These are phyloP conservation scores for Leptinotarsa lineolata DNA, from an alignment of 1,140 invertebrate species.

Conservation along the genomic window DNA sequence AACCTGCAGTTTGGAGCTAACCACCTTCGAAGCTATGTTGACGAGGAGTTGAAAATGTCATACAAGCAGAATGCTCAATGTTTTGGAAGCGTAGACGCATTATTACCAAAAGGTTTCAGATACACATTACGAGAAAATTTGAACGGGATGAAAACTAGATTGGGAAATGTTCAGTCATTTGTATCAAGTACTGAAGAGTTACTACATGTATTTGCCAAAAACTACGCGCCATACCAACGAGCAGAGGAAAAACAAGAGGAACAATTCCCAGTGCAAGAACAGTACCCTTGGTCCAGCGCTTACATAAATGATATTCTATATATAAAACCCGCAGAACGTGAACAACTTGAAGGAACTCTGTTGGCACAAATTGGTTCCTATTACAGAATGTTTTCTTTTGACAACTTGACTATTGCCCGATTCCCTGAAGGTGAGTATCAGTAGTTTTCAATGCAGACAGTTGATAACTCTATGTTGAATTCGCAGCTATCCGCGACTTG, in stretches of 20 bases:
- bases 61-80: slow-evolving; percentile 53
- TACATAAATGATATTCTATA: slow-evolving; percentile 64
- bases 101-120: slow-evolving; percentile 59
- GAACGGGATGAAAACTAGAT: slow-evolving; percentile 51
- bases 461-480: slow-evolving; percentile 17
- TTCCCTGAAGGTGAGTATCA: slow-evolving; percentile 30
- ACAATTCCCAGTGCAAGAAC: slow-evolving; percentile 41
- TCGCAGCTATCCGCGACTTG: slow-evolving; percentile 51
- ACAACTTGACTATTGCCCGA: slow-evolving; percentile 60
- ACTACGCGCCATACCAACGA: slow-evolving; percentile 39
- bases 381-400: slow-evolving; percentile 55
- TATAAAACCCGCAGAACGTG: slow-evolving; percentile 58
- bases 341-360: slow-evolving; percentile 64
- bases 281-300: slow-evolving; percentile 53
- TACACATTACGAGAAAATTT: slow-evolving; percentile 53
- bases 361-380: slow-evolving; percentile 39
- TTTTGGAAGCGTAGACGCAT: slow-evolving; percentile 62
- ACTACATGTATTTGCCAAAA: slow-evolving; percentile 50
- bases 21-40: slow-evolving; percentile 53
- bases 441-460: no score
- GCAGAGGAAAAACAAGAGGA: slow-evolving; percentile 38
- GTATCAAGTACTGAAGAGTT: slow-evolving; percentile 62
- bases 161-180: slow-evolving; percentile 46
- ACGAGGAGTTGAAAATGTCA: slow-evolving; percentile 56
- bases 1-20: slow-evolving; percentile 60